These are phyloP conservation scores for Drosophila tripunctata DNA, from an alignment of 2,888 invertebrate genomes.

Conservation along the genomic window DNA sequence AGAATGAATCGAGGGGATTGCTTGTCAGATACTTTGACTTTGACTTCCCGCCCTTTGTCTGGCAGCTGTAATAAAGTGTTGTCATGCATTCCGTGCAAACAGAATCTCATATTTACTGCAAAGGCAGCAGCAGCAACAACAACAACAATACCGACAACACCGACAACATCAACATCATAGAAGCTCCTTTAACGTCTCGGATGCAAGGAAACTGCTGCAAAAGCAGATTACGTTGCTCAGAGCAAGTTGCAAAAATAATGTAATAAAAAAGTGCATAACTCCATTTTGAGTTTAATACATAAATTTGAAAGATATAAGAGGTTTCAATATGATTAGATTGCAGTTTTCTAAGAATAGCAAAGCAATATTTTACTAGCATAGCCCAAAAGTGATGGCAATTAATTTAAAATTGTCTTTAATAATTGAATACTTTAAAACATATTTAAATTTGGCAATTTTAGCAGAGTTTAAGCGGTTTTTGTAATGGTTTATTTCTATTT, in stretches of 20 bases:
- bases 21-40: conserved; percentile 44
- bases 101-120: conserved; percentile 57
- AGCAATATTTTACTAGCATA: background rate
- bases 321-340: background rate
- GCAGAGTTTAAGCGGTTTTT: too few relatives aligned
- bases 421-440: too few relatives aligned
- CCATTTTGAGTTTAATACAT: conserved; percentile 22
- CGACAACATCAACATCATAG: conserved; percentile 9
- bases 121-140: conserved; percentile 13
- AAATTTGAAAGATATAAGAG: conserved; percentile 9
- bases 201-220: conserved; percentile 12
- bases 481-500: too few relatives aligned
- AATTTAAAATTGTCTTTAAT: background rate
- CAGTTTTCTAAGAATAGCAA: background rate
- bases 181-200: conserved; percentile 8
- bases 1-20: background rate
- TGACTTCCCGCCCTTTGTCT: conserved; percentile 49
- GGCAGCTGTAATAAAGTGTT: conserved; percentile 69
- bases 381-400: background rate
- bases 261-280: conserved; percentile 12
- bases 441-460: too few relatives aligned
- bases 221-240: conserved; percentile 17
- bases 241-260: conserved; percentile 21
- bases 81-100: conserved; percentile 64
- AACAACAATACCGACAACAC: conserved; percentile 4